Base-by-base conservation (phyloP, 2,888 invertebrate species). In the Phymatocera aterrima region DNA sequence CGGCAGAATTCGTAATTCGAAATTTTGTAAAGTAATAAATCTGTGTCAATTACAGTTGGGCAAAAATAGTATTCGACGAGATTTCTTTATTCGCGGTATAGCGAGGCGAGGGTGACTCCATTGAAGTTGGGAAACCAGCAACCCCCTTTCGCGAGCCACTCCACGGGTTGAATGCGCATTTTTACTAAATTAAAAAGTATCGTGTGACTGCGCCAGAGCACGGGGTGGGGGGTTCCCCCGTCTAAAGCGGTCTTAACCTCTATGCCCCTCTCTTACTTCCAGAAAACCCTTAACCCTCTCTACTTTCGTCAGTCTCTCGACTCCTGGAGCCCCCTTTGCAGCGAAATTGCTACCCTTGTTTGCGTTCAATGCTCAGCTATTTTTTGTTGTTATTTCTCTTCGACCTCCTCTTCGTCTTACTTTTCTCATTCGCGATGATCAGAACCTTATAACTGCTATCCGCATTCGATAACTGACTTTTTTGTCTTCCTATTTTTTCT, bases 171-270 rank as follows among this genome's bases (percentile, higher is more conserved):
- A 89, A 89, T 88, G 89, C 87, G 87, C 88, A 90, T 90, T 90
- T 89, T 90, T 88, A 88, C 87, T 88, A 89, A 90, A 90, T 90
- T 90, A 90, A 90, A 90, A 90, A 90, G 89, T 89, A 89, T 88
- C 89, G 87, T 88, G 88, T 87, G 88, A 89, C 88, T 88, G 88
- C 84, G 86, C 86, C 86, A 85, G 87, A 83, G 86, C 82, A 84
- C 82, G 80, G 82, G 77, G n/a, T n/a, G 57, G 79, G 74, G 74
- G 77, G 80, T 77, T 78, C 65, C 85, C 65, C 40, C 46, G 51
- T 87, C 83, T 86, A 87, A 88, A 89, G 86, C 88, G 85, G 88
- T 89, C 87, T 87, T 87, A 87, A 88, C 85, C 82, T 83, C 83
- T 80, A 78, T 82, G 82, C 83, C 82, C 78, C n/a, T 79, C 86